Base-by-base conservation (phyloP, 2,888 invertebrate genomes). In the Autographa gamma region DNA sequence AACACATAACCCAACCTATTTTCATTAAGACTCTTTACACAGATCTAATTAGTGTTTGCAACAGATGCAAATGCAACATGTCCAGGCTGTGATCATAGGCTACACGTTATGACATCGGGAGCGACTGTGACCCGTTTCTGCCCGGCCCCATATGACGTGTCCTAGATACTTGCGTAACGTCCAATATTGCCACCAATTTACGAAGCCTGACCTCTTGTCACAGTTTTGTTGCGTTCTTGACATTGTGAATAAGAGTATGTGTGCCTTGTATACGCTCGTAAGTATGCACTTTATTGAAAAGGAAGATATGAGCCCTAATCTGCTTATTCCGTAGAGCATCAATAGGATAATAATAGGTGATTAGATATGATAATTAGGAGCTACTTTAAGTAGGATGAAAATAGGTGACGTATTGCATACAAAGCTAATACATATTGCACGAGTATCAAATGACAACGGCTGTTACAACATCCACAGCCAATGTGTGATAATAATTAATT, bases 61-160 rank as follows among this genome's bases (percentile, higher is more conserved):
- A 56, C 19, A 25, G 54, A 25, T 25, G 13, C 25, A 56, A 56
- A 56, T 56, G 54, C 63, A 63, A 19, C 60, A 19, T 54, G 16
- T 9, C 31, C 25, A 16, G 48, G 31, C 11, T 19, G 25, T 25
- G n/a, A 16, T 52, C 48, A 6, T 48, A 7, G n/a, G n/a, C 16
- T 19, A 43, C 14, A 8, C 60, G 11, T 9, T 71, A 65, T 31
- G 70, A 76, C 61, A 78, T 72, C 69, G 25, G 48, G 38, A 41
- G 54, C 58, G 64, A 64, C n/a, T 19, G 41, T 70, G 73, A 73
- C 69, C 80, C 7, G 56, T 69, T 66, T 77, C 31, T 60, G 73
- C 32, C 52, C 38, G 16, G 16, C 58, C 64, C 41, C 71, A 43
- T 48, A 56, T 61, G 66, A 62, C 41, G 63, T 59, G 71, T 60